A percentile compares a stretch with the other conserved stretches of the same genome.
Evolutionary conservation across 1,140 invertebrate genomes (phyloP).

Genomic region (Drosophila mayri): DNA sequence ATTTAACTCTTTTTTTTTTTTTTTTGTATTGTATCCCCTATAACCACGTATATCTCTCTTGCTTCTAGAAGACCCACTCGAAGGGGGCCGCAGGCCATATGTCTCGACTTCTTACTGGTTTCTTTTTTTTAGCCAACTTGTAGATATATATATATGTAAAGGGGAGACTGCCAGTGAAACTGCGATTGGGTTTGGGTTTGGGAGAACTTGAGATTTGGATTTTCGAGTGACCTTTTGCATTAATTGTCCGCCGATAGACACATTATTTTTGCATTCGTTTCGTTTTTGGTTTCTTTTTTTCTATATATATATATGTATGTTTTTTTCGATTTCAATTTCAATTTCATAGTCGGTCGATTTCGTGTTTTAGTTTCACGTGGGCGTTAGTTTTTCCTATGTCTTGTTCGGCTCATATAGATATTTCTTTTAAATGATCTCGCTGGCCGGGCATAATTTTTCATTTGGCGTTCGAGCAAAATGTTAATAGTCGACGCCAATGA

Average conservation of each 20-base stretch:
- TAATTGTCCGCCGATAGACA: conserved; percentile 52
- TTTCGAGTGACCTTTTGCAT: conserved; percentile 71
- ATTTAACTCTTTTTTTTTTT: conserved; percentile 11
- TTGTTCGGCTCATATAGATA: conserved; percentile 41
- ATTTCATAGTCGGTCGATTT: conserved; percentile 28
- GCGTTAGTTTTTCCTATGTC: conserved; percentile 51
- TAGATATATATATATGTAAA: neutral
- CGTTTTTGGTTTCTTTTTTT: conserved; percentile 30
- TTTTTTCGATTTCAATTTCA: conserved; percentile 40
- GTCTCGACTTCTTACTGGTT: conserved; percentile 51
- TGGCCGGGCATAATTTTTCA: conserved; percentile 46
- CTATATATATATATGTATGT: neutral
- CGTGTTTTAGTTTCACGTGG: conserved; percentile 51
- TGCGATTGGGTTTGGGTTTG: neutral
- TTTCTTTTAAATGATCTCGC: conserved; percentile 44
- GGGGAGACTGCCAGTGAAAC: neutral
- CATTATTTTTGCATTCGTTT: conserved; percentile 48
- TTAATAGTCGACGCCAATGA: conserved; percentile 45
- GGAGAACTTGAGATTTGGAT: conserved; percentile 32
- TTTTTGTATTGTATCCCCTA: too few species aligned
- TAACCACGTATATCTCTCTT: neutral
- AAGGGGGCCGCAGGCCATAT: conserved; percentile 36
- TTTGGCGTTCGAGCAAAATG: conserved; percentile 41
- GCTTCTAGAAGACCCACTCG: conserved; percentile 27
- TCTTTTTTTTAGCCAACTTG: conserved; percentile 10